A percentile compares a stretch with the other conserved stretches of the same genome.
These are phyloP conservation scores for Lophura nycthemera DNA, from an alignment of 2,113 vertebrate genomes.

Conservation along the genomic window DNA sequence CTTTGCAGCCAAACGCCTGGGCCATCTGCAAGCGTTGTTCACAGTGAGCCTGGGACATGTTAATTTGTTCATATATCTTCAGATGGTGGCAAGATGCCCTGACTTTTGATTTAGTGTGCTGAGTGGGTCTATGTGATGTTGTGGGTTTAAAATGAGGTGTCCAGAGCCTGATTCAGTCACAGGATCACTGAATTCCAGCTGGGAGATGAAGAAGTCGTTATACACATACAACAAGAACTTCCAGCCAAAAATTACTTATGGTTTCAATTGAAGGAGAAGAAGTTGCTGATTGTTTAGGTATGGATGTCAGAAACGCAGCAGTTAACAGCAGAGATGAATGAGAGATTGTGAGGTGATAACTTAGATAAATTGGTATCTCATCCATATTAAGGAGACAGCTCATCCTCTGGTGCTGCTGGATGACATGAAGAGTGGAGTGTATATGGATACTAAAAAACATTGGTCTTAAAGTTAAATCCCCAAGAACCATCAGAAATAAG, in stretches of 20 bases:
- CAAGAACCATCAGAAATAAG: constrained; percentile 60
- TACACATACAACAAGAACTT: constrained; percentile 9
- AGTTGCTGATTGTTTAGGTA: constrained; percentile 48
- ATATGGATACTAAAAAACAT: constrained; percentile 64
- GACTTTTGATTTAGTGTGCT: constrained; percentile 35
- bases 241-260: constrained; percentile 61
- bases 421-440: constrained; percentile 39
- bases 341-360: constrained; percentile 66
- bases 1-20: not conserved
- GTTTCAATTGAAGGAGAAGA: constrained; percentile 56
- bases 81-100: not conserved
- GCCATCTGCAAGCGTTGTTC: not conserved
- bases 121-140: accelerated
- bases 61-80: constrained; percentile 58
- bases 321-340: constrained; percentile 61
- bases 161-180: not conserved
- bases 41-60: not conserved
- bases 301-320: constrained; percentile 63
- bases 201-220: constrained; percentile 47
- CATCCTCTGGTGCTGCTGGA: constrained; percentile 40
- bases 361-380: constrained; percentile 71
- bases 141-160: constrained; percentile 14
- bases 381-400: constrained; percentile 70
- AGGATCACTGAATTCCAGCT: not conserved
- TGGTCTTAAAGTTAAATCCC: constrained; percentile 73